Conservation (phyloP, 2,113 vertebrate species). For the Phrynocephalus versicolor region DNA sequence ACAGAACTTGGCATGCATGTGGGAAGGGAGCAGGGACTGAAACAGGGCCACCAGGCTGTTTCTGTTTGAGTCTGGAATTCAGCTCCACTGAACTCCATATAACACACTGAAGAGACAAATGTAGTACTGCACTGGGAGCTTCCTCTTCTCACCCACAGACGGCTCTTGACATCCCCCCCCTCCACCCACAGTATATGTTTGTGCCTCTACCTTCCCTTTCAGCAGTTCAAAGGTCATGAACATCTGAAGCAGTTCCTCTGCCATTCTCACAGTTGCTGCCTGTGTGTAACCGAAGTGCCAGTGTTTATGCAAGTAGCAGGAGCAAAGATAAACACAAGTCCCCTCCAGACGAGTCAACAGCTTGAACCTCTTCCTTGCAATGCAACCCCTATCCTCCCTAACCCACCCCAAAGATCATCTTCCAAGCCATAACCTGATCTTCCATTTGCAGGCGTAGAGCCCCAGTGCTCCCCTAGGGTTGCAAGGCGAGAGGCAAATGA, state of each 20-base stretch:
- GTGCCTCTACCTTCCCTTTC: background rate
- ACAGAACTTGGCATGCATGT: too few relatives aligned
- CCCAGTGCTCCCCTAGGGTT: conserved; percentile 28
- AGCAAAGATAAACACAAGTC: conserved; percentile 20
- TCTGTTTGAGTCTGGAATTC: too few relatives aligned
- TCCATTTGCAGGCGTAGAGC: conserved; percentile 5
- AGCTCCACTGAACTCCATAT: background rate
- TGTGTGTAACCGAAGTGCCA: conserved; percentile 31
- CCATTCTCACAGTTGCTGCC: conserved; percentile 11
- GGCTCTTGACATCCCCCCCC: too few relatives aligned
- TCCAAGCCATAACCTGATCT: conserved; percentile 3
- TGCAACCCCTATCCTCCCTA: accelerated
- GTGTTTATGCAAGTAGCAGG: conserved; percentile 17
- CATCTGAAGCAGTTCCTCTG: background rate
- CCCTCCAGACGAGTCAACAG: background rate
- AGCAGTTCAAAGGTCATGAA: conserved; percentile 28
- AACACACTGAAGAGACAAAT: background rate
- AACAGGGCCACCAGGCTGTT: too few relatives aligned
- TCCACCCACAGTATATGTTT: background rate
- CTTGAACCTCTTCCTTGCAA: conserved; percentile 1
- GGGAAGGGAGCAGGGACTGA: too few relatives aligned
- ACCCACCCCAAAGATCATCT: background rate
- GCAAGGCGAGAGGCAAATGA: conserved; percentile 69
- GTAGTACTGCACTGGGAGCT: background rate
- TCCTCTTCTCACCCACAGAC: background rate